phyloP scores from a whole-genome alignment of 37 sponge, comb jelly and placozoan species.

The Aplysina aerophoba region DNA sequence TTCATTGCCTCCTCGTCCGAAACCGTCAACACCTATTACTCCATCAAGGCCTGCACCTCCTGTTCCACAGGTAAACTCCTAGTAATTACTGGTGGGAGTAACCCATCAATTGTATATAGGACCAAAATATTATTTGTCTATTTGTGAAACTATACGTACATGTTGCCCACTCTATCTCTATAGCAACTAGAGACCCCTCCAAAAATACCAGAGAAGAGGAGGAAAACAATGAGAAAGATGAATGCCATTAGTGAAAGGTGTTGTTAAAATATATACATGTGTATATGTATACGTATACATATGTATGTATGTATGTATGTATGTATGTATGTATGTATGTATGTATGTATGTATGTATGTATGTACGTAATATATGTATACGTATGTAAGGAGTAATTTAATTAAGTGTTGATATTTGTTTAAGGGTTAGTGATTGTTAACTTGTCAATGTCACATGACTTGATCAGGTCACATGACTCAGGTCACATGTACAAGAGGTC shows the following conservation, averaged over 20 bases:
- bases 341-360: conserved; percentile 24
- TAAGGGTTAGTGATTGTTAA: no score
- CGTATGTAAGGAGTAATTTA: no score
- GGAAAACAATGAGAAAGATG: conserved; percentile 3
- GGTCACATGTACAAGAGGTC: no score
- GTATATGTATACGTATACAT: conserved; percentile 13
- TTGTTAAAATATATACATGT: neutral
- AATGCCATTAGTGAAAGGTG: conserved; percentile 26
- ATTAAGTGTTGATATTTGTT: neutral
- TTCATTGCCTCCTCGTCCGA: conserved; percentile 6
- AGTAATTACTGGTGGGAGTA: no score
- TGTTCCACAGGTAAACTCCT: neutral
- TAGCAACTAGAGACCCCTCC: conserved; percentile 4
- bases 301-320: conserved; percentile 19
- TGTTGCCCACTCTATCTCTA: neutral
- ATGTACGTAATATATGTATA: neutral
- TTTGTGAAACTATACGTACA: no score
- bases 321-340: conserved; percentile 17
- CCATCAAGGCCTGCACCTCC: neutral
- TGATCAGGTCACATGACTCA: no score
- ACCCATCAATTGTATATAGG: no score
- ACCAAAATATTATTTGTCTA: no score
- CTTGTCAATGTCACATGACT: no score
- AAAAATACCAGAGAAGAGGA: conserved; percentile 19
- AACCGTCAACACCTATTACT: neutral